Percentiles rank a stretch among this genome's conserved stretches.
Conservation (phyloP, 2,797 vertebrate genomes). For the Sebastolobus altivelis region DNA sequence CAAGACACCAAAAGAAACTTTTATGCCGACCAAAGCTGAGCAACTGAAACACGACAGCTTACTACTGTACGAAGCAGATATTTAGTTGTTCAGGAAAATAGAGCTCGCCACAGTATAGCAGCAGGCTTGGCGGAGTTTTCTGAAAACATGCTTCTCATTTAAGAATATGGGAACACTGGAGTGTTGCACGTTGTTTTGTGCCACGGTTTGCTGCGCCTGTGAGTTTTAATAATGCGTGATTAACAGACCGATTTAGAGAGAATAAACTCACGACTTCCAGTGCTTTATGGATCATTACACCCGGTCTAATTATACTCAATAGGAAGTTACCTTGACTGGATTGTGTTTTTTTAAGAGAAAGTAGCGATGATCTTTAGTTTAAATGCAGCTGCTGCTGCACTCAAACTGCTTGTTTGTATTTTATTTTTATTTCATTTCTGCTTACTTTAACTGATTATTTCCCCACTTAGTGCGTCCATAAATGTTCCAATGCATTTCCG, state of each 20-base stretch:
- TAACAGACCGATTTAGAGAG: constrained; percentile 53
- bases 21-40: constrained; percentile 5
- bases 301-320: neutral
- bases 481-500: constrained; percentile 3
- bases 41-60: neutral
- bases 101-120: constrained; percentile 7
- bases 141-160: constrained; percentile 26
- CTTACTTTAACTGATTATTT: constrained; percentile 8
- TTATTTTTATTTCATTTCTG: neutral
- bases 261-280: constrained; percentile 20
- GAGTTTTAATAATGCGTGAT: constrained; percentile 63
- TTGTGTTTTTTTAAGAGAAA: neutral
- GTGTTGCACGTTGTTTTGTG: constrained; percentile 38
- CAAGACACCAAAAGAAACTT: constrained; percentile 29
- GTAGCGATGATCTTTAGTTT: neutral
- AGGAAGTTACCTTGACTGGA: neutral
- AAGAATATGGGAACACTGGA: constrained; percentile 18
- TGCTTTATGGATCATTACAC: neutral
- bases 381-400: neutral
- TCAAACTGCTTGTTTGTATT: neutral
- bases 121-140: constrained; percentile 20
- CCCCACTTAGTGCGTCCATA: neutral
- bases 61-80: neutral
- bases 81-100: constrained; percentile 1
- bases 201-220: constrained; percentile 13